Evolutionary conservation across 2,113 vertebrate genomes (phyloP), one percentile per base, ranked within the genome.

Genomic region (Halcyon malimbica): DNA sequence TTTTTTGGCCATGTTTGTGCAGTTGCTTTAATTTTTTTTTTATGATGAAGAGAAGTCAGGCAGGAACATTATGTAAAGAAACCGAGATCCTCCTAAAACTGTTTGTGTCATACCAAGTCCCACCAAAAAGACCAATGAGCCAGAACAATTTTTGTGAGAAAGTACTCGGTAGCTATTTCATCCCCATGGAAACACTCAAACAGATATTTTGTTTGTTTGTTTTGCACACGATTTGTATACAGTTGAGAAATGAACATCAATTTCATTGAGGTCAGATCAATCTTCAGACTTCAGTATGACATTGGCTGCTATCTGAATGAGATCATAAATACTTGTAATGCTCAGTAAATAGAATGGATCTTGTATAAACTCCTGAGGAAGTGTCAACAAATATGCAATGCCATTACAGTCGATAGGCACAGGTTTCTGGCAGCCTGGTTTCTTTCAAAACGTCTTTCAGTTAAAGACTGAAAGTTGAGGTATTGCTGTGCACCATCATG

Each of bases 1-100:
- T 48, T 59, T 71, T 59, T 50, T 28, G 1, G 1, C 12, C 16
- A 16, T 84, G 13, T 39, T 35, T 0, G 0, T 65, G 9, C 37
- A 54, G 13, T 56, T 56, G 29, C 54, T 33, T 56, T 28, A 56
- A 28, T 46, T 46, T 20, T 46, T 46, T 46, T 46, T 46, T 46
- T 46, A 35, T 62, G 37, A 35, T 62, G 19, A 59, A 65, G 37
- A 63, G 39, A 6, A 86, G 23, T 85, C 15, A 56, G 35, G 16
- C 5, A 88, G 16, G 6, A 90, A 33, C 6, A 16, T 5, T 33
- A 64, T 51, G 13, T 39, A 53, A 44, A 42, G 31, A 75, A 75
- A 50, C 14, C 1, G 7, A 75, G n/a, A 88, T 50, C 16, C 13
- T 75, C 26, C 64, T 67, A 39, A 87, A 81, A 42, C 19, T 56